Evolutionary conservation across 2,888 invertebrate species (phyloP), one percentile per base, ranked within the genome.

Genomic region (Disparrhopalites patrizii): DNA sequence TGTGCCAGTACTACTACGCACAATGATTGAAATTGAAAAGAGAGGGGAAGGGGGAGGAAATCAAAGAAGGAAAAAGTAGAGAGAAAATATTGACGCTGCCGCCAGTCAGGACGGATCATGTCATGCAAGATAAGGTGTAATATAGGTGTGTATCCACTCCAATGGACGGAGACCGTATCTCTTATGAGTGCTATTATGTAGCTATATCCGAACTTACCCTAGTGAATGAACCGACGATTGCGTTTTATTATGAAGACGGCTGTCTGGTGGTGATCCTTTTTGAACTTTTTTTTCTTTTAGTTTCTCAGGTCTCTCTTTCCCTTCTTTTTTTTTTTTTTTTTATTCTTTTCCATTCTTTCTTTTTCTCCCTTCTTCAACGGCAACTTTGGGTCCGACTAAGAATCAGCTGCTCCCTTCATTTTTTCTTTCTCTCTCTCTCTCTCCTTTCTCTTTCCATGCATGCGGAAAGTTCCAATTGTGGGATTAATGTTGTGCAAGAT

Each of bases 181-280:
- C n/a, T n/a, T n/a, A n/a, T n/a, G n/a, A n/a, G n/a, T n/a, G n/a
- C n/a, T n/a, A n/a, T n/a, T n/a, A n/a, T n/a, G n/a, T n/a, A n/a
- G n/a, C n/a, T n/a, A n/a, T n/a, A 7, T 20, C 23, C 47, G 5
- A 47, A 47, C 47, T 47, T 47, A 47, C 8, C 47, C 47, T 20
- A 47, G 47, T 47, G 47, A 47, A 47, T 47, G 47, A 47, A 47
- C 47, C 47, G 47, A 25, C n/a, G 23, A 47, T 47, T 47, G 20
- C 25, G 47, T 15, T n/a, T n/a, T n/a, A n/a, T 47, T 20, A 20
- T 23, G 47, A 23, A 47, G 47, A 47, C 20, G 47, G 47, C 25
- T 47, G 43, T n/a, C n/a, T n/a, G n/a, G n/a, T n/a, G n/a, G 7
- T 43, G 43, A n/a, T 5, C 5, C 20, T 5, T 5, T 43, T 5